phyloP scores from a whole-genome alignment of 2,113 vertebrate species.

The Pelobates fuscus region DNA sequence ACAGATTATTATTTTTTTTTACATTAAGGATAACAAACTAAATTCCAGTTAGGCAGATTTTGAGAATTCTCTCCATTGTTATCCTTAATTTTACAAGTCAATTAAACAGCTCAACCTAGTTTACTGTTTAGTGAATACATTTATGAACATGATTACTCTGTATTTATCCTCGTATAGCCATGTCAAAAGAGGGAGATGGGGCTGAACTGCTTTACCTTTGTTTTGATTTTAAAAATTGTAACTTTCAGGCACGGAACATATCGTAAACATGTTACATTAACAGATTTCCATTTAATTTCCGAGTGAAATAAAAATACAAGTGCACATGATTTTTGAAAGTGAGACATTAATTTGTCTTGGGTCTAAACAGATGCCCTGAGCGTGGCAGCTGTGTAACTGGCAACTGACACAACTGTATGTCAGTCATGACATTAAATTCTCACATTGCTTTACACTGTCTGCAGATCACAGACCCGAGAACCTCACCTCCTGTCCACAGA shows the following conservation, averaged over 20 bases:
- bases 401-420: slow-evolving; percentile 41
- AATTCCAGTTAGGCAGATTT: too few species aligned
- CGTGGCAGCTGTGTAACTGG: slow-evolving; percentile 45
- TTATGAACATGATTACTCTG: too few species aligned
- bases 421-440: slow-evolving; percentile 48
- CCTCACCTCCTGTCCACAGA: slow-evolving; percentile 44
- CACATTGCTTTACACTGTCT: slow-evolving; percentile 48
- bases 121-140: too few species aligned
- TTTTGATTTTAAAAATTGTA: neutral
- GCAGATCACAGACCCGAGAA: slow-evolving; percentile 47
- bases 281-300: slow-evolving; percentile 40
- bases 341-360: slow-evolving; percentile 45
- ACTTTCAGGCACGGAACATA: slow-evolving; percentile 28
- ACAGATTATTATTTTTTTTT: too few species aligned
- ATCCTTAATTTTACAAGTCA: too few species aligned
- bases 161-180: too few species aligned
- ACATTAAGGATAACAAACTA: too few species aligned
- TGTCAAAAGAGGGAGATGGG: too few species aligned
- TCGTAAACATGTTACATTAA: slow-evolving; percentile 34
- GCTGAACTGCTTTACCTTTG: too few species aligned
- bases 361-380: slow-evolving; percentile 49
- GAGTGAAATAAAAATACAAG: slow-evolving; percentile 48
- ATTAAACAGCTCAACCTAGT: too few species aligned
- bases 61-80: too few species aligned
- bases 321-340: slow-evolving; percentile 22